Evolutionary conservation across 2,797 vertebrate genomes (phyloP), one percentile per base, ranked within the genome.

Genomic region (Hippocampus kuda): DNA sequence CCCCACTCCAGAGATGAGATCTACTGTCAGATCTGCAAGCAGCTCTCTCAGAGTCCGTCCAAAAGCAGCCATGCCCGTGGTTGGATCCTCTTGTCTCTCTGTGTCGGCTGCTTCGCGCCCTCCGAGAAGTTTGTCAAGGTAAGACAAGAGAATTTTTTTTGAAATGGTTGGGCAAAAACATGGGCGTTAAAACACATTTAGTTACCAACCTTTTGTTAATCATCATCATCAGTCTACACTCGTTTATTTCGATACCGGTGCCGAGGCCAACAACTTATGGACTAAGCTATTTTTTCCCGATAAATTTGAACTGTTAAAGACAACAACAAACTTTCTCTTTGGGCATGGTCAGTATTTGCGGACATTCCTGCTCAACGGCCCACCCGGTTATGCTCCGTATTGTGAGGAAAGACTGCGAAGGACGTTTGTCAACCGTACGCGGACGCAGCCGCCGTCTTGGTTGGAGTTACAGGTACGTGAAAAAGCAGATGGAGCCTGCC

Each of bases 61-160:
- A 98, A 98, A 84, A 98, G 95, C 90, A 98, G 96, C 83, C 95
- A 98, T 0, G 95, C 95, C 61, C 91, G 96, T 0, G 97, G 97
- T 0, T 99, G 97, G 97, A 99, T 98, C 88, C 93, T 98, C n/a
- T 86, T 98, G 84, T 98, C 95, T 0, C 92, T 99, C 34, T 99
- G 97, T 0, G 94, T 98, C 9, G 97, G 97, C 80, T 98, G 96
- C 86, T 99, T 98, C 1, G 92, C 96, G 15, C 97, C 97, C 38
- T 96, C 95, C 0, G 96, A 98, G 75, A 98, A 96, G 86, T 99
- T 98, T 72, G 94, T 99, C 62, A 99, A 98, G 90, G 97, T 98
- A 84, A 88, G 77, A 20, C 24, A 20, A 13, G 18, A 38, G 2
- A 6, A 34, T 34, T 34, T 30, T 30, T 30, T 30, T 30, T 30